Base-by-base conservation (phyloP, 2,888 invertebrate genomes). In the Platerodrilus igneus region DNA sequence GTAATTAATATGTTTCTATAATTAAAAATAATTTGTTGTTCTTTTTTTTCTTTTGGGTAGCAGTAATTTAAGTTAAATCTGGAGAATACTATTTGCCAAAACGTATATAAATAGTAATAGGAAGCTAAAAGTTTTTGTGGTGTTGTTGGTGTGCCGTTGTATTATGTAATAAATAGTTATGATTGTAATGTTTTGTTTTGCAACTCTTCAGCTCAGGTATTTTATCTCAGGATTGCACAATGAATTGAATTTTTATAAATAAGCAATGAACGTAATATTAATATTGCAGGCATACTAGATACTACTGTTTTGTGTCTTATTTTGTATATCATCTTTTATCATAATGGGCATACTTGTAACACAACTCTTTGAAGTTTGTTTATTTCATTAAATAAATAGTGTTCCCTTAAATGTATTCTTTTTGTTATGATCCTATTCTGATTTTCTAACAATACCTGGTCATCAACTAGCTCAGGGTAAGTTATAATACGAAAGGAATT, bases 331-430 rank as follows among this genome's bases (percentile, higher is more conserved):
- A 13, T 14, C 11, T 25, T 25, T 25, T 11, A 3, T 46, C 45
- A 37, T 40, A 42, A 57, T 62, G 63, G 65, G 65, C 64, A 65
- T 64, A 64, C 62, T 63, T 61, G 55, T 62, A 56, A 56, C 56
- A 57, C 51, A 51, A 56, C 55, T 57, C 47, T 58, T 56, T 62
- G 56, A 53, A 58, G 55, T 53, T 63, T 60, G 58, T 59, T 61
- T 63, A 63, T 60, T 67, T 68, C 67, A 65, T 63, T 65, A 63
- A 68, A 69, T 68, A 69, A 68, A 69, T 68, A 69, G 69, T 69
- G 69, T 69, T 69, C 69, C 69, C 69, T 69, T 66, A 53, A 46
- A 42, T 28, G 15, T 17, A 16, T 33, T 10, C 8, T 38, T 33
- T 26, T 32, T 28, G n/a, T n/a, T n/a, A n/a, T n/a, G n/a, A n/a